Percentiles rank a stretch among this genome's conserved stretches.
These are phyloP conservation scores for Trachurus trachurus DNA, from an alignment of 2,797 vertebrate species.

Conservation along the genomic window DNA sequence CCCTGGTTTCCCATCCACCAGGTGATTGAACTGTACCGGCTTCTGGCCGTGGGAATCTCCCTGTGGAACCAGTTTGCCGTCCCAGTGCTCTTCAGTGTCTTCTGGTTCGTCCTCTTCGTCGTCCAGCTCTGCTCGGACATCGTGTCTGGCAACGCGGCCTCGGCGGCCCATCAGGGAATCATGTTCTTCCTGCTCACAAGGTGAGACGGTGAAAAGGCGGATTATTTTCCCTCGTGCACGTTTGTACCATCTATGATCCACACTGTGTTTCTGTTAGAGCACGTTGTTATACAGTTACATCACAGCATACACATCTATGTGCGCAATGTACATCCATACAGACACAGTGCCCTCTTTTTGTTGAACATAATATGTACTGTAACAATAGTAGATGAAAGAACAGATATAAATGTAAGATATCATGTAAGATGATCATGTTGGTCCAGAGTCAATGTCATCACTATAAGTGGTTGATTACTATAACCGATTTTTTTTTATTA, in stretches of 20 bases:
- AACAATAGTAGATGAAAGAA: no score
- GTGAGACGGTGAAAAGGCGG: constrained; percentile 64
- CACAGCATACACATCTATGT: no score
- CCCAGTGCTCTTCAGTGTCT: constrained; percentile 89
- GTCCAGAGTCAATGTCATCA: no score
- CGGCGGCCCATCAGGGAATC: constrained; percentile 84
- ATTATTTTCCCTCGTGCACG: background rate
- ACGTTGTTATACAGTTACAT: no score
- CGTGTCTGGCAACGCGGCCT: constrained; percentile 60
- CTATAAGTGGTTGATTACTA: no score
- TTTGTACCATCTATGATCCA: background rate
- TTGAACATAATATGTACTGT: no score
- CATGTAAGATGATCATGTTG: no score
- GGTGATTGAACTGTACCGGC: constrained; percentile 86
- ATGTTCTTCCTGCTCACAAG: constrained; percentile 89
- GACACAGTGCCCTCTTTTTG: no score
- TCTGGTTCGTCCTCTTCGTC: constrained; percentile 90
- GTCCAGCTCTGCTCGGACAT: constrained; percentile 84
- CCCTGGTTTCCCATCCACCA: constrained; percentile 54
- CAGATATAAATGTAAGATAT: no score
- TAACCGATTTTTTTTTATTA: no score
- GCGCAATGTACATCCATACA: no score
- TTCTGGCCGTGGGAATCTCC: constrained; percentile 86
- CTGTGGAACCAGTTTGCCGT: constrained; percentile 91
- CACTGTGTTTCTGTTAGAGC: background rate